Evolutionary conservation across 2,888 invertebrate genomes (phyloP), one percentile per base, ranked within the genome.

Genomic region (Drosophila conformis): DNA sequence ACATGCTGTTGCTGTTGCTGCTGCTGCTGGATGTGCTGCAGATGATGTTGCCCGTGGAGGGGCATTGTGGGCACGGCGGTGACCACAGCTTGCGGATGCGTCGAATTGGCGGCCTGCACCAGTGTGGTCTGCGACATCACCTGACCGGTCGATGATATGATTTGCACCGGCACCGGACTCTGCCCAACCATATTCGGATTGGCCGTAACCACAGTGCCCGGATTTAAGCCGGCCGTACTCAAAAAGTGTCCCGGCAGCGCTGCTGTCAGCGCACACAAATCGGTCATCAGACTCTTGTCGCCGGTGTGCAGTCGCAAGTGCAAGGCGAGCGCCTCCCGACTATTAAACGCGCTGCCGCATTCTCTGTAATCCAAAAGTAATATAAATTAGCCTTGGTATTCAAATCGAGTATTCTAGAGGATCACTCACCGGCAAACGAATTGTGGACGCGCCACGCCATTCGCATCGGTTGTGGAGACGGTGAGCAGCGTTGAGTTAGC

Each of bases 231-330:
- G 35, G 92, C 88, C 48, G 93, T 92, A 82, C 92, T 93, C 64
- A 94, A 94, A 69, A 95, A 95, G 76, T 95, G 95, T 40, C 95
- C 95, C 68, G 96, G 96, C 91, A 97, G 94, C 79, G 96, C 96
- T 69, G 96, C 96, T 38, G 97, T 96, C 85, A 97, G 94, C 84
- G 96, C 96, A 93, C 97, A 96, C 91, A 97, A 94, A 93, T 97
- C 97, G 69, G 96, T 96, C 82, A 97, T 96, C 87, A 96, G 95
- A 78, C 96, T 96, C 91, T 96, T 95, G 93, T 97, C 97, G 75
- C 96, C 97, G 66, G 96, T 95, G 93, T 97, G 97, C 90, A 97
- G 94, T 77, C 97, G 95, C 92, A 96, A 95, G 94, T 97, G 97
- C 79, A 97, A 94, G 53, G 96, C 96, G 69, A 97, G 93, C 82